Evolutionary conservation across 2,888 invertebrate species (phyloP).

Genomic region (Amiota mariae): DNA sequence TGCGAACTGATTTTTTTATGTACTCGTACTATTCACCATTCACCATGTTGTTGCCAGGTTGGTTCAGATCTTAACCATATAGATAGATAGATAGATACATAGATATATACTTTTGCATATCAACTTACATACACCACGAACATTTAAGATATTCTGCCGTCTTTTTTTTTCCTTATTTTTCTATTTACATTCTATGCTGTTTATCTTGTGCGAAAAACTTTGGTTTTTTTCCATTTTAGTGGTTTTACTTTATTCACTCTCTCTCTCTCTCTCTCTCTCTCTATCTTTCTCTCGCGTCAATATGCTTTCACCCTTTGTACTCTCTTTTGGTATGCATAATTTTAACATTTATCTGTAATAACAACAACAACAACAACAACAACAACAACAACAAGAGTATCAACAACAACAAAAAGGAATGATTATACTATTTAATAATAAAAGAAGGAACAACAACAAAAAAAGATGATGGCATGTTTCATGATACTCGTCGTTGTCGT

Average conservation of each 20-base stretch:
- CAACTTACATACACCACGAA: background rate
- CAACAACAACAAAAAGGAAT: no score
- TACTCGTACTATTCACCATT: background rate
- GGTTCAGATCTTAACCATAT: background rate
- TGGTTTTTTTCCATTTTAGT: background rate
- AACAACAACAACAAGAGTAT: no score
- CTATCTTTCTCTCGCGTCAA: no score
- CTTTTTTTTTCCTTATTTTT: no score
- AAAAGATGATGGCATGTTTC: background rate
- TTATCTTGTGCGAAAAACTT: conserved; percentile 12
- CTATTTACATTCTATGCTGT: conserved; percentile 6
- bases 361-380: background rate
- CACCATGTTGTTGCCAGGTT: background rate
- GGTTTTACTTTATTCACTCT: background rate
- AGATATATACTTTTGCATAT: background rate
- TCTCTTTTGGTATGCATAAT: conserved; percentile 13
- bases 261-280: background rate
- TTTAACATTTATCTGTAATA: conserved; percentile 12
- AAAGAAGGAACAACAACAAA: background rate
- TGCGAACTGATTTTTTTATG: conserved; percentile 19
- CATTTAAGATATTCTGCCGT: no score
- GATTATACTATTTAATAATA: background rate
- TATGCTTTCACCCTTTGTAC: background rate
- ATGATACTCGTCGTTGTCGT: background rate
- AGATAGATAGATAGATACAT: background rate